These are phyloP conservation scores for Keiferia lycopersicella DNA, from an alignment of 2,888 invertebrate genomes.

Conservation along the genomic window DNA sequence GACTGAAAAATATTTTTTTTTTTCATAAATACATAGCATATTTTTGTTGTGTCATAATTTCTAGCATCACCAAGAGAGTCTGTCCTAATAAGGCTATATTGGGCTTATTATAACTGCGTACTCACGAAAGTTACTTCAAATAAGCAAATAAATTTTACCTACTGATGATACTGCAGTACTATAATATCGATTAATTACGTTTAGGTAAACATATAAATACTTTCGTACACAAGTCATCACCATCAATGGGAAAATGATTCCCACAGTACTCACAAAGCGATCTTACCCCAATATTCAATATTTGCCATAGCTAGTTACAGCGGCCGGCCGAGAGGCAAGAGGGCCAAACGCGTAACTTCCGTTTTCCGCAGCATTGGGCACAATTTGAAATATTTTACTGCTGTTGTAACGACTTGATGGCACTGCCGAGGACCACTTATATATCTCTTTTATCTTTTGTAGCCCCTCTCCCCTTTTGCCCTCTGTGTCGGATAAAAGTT, in stretches of 20 bases:
- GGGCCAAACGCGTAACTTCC: constrained; percentile 72
- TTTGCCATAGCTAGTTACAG: constrained; percentile 20
- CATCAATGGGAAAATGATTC: constrained; percentile 17
- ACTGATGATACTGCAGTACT: no score
- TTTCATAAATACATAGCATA: no score
- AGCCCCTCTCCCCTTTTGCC: constrained; percentile 69
- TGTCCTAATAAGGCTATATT: no score
- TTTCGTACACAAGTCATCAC: no score
- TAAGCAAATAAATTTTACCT: no score
- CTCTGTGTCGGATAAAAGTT: constrained; percentile 61
- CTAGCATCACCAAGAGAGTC: no score
- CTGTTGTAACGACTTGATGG: constrained; percentile 81
- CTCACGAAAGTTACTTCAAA: no score
- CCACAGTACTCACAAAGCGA: constrained; percentile 16
- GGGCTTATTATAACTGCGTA: no score
- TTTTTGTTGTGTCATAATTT: no score
- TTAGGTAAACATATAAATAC: no score
- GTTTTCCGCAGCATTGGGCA: constrained; percentile 80
- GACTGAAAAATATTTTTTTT: no score
- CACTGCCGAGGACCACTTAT: constrained; percentile 79
- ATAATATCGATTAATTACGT: no score
- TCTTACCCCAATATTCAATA: constrained; percentile 21
- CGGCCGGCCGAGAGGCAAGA: constrained; percentile 26
- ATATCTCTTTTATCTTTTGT: constrained; percentile 80
- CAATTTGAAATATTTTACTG: constrained; percentile 82